Conservation (phyloP, 2,113 vertebrate genomes). For the Poecilia latipinna region DNA sequence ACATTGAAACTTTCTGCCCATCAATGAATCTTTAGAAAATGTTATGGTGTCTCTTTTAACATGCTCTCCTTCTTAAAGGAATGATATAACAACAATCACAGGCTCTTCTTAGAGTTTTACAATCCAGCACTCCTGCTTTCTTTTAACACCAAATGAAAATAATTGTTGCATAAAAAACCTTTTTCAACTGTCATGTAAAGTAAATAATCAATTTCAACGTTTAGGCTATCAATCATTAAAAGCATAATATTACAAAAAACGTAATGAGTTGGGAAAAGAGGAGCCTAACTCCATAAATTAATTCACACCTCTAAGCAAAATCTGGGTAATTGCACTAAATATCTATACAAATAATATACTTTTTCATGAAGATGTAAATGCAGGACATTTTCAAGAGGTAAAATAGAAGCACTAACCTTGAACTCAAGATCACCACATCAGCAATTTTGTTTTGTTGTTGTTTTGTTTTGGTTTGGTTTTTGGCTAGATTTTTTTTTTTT, state of each 20-base stretch:
- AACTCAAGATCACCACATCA: not conserved
- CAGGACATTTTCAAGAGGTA: not conserved
- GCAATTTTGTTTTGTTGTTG: not conserved
- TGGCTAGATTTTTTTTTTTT: too few relatives aligned
- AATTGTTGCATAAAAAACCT: not conserved
- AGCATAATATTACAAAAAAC: not conserved
- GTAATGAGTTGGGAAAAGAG: not conserved
- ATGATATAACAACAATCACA: not conserved
- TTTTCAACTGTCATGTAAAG: not conserved
- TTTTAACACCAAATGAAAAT: not conserved
- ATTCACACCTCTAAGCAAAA: not conserved
- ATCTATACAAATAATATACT: too few relatives aligned
- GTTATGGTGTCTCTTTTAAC: not conserved
- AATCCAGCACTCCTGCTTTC: not conserved
- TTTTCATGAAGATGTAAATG: not conserved
- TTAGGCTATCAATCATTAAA: not conserved
- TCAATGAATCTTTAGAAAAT: not conserved
- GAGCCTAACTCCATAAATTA: too few relatives aligned
- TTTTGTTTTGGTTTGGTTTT: too few relatives aligned
- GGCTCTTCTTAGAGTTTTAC: not conserved
- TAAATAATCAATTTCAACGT: not conserved
- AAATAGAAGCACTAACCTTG: not conserved
- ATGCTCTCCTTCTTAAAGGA: not conserved
- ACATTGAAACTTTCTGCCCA: not conserved
- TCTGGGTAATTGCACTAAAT: not conserved